phyloP scores from a whole-genome alignment of 2,113 vertebrate species.

The Plecturocebus donacophilus region DNA sequence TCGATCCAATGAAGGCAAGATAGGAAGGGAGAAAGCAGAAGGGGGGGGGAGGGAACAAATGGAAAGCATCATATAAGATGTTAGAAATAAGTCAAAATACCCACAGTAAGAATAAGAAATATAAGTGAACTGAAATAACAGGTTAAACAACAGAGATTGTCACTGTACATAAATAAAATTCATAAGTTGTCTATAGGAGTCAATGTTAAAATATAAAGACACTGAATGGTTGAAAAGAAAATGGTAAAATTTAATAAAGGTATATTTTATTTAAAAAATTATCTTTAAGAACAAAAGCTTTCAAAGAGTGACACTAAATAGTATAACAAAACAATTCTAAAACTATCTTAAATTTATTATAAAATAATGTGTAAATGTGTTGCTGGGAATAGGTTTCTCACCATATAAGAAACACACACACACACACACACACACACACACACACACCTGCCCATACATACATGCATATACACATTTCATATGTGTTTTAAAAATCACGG shows the following conservation, averaged over 20 bases:
- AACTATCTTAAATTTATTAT: background rate
- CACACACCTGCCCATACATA: background rate
- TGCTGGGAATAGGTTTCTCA: background rate
- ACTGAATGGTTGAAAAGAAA: background rate
- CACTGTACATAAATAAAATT: background rate
- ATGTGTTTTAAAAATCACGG: background rate
- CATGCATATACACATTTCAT: background rate
- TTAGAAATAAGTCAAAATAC: background rate
- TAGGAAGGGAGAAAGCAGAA: background rate
- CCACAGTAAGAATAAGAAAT: background rate
- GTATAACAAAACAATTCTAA: background rate
- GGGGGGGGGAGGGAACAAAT: background rate
- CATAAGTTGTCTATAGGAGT: background rate
- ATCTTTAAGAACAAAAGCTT: background rate
- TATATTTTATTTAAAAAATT: background rate
- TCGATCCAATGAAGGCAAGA: background rate
- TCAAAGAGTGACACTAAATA: background rate
- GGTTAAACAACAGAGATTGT: background rate
- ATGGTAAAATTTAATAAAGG: background rate
- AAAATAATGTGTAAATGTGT: background rate
- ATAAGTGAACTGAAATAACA: background rate
- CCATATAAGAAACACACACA: background rate
- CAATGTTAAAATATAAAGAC: background rate
- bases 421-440: background rate
- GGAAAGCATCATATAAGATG: background rate